Percentiles rank a stretch among this genome's conserved stretches.
Conservation (phyloP, 2,888 invertebrate species). For the Maniola hyperantus region DNA sequence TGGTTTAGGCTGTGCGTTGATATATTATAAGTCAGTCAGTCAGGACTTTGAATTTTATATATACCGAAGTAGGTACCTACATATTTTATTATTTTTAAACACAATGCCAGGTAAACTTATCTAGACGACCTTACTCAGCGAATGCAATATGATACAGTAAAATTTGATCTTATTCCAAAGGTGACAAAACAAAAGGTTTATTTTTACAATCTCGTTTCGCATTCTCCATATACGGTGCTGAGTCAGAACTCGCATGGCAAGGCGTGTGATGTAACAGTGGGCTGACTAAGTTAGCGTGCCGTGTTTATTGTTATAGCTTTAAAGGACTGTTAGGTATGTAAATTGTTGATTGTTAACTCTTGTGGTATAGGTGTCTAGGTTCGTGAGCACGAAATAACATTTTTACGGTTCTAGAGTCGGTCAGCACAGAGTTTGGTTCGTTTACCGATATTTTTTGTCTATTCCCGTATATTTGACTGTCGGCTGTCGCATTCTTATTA, state of each 20-base stretch:
- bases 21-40: too few relatives aligned
- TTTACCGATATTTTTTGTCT: too few relatives aligned
- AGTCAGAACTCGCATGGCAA: constrained; percentile 51
- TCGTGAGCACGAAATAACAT: constrained; percentile 2
- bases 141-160: constrained; percentile 19
- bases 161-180: constrained; percentile 21
- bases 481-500: too few relatives aligned
- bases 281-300: constrained; percentile 31
- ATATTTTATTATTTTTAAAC: background rate
- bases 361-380: constrained; percentile 8
- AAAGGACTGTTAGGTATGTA: constrained; percentile 13
- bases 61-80: background rate
- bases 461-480: too few relatives aligned
- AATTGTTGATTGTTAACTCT: constrained; percentile 8
- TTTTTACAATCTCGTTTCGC: constrained; percentile 41
- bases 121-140: constrained; percentile 5
- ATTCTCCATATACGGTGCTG: constrained; percentile 43
- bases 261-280: constrained; percentile 52
- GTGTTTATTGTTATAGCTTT: constrained; percentile 24
- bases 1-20: too few relatives aligned
- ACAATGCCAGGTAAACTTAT: background rate
- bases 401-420: background rate
- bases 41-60: too few relatives aligned
- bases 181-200: constrained; percentile 25
- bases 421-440: too few relatives aligned